A percentile compares a stretch with the other conserved stretches of the same genome.
These are phyloP conservation scores for Pterobdella sp. DNA, from an alignment of 2,888 invertebrate species.

Conservation along the genomic window DNA sequence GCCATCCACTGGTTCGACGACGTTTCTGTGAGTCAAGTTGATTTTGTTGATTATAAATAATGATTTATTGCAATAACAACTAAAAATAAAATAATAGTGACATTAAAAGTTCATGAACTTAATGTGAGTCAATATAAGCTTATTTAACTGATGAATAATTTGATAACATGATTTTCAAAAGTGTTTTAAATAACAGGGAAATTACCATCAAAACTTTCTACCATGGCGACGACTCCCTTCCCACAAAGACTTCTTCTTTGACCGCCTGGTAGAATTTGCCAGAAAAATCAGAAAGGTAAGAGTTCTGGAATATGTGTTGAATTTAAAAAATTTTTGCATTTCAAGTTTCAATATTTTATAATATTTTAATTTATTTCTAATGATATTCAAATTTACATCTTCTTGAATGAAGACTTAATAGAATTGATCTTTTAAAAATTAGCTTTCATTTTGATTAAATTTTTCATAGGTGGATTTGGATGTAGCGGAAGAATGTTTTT, in stretches of 20 bases:
- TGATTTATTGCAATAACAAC: too few relatives aligned
- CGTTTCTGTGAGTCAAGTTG: background rate
- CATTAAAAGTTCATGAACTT: too few relatives aligned
- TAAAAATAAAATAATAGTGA: too few relatives aligned
- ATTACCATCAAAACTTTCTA: constrained; percentile 14
- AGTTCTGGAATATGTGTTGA: background rate
- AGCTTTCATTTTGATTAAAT: background rate
- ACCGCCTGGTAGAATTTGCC: constrained; percentile 21
- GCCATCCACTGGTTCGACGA: constrained; percentile 36
- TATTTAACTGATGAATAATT: too few relatives aligned
- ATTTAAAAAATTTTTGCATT: background rate
- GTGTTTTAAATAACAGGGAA: too few relatives aligned
- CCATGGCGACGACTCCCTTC: constrained; percentile 22
- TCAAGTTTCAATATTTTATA: background rate
- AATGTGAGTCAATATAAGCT: too few relatives aligned
- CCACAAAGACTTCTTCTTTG: constrained; percentile 15
- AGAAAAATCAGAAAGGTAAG: constrained; percentile 10
- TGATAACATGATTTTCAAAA: too few relatives aligned
- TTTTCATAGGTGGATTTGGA: constrained; percentile 7
- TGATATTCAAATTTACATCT: background rate
- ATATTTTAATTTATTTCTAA: background rate
- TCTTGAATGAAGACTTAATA: background rate
- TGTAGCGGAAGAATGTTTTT: constrained; percentile 19
- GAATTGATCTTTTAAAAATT: background rate
- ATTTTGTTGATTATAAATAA: too few relatives aligned